Evolutionary conservation across 2,113 vertebrate species (phyloP).

Genomic region (Catharus bicknelli): DNA sequence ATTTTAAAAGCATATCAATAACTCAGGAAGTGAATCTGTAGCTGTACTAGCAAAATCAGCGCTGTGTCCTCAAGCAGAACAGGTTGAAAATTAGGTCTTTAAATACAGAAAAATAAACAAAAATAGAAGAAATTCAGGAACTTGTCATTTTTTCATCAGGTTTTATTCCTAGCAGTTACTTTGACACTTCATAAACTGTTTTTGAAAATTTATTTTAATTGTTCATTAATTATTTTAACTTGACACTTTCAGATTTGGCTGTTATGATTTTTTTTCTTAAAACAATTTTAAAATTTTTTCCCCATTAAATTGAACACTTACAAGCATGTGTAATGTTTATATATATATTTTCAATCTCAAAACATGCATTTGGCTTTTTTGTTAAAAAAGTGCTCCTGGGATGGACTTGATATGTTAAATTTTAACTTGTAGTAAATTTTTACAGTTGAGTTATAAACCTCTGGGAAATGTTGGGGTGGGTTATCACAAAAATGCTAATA

Average conservation of each 20-base stretch:
- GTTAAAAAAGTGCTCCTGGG: neutral
- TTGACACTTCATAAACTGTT: neutral
- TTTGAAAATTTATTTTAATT: neutral
- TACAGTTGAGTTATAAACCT: constrained; percentile 43
- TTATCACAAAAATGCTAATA: constrained; percentile 65
- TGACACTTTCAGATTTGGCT: neutral
- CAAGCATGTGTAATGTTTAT: neutral
- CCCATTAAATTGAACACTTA: neutral
- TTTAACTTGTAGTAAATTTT: constrained; percentile 48
- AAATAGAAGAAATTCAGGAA: neutral
- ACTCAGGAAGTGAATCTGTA: neutral
- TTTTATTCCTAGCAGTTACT: neutral
- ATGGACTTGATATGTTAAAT: neutral
- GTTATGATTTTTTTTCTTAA: neutral
- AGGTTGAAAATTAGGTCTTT: neutral
- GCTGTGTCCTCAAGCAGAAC: neutral
- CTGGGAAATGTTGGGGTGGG: constrained; percentile 25
- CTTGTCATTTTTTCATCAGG: neutral
- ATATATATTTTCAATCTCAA: neutral
- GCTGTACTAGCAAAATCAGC: neutral
- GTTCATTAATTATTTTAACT: neutral
- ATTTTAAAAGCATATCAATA: constrained; percentile 38
- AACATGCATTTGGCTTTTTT: neutral
- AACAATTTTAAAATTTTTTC: neutral
- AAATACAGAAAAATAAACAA: neutral